Evolutionary conservation across 2,113 vertebrate genomes (phyloP), one percentile per base, ranked within the genome.

Genomic region (Perca fluviatilis): DNA sequence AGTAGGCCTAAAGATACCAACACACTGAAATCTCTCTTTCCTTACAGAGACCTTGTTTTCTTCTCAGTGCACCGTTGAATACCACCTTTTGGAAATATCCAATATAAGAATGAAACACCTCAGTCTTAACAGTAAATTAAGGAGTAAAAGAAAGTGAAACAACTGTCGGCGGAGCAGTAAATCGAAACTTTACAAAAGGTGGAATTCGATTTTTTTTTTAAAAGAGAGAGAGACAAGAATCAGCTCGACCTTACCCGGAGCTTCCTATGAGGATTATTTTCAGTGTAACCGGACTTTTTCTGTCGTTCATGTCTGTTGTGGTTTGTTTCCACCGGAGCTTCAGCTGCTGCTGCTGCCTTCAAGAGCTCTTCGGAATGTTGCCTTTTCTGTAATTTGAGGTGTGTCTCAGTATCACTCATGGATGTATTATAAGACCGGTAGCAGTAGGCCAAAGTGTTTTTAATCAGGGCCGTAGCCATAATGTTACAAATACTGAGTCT

Each of bases 211-310:
- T 33, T 54, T n/a, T n/a, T n/a, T n/a, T n/a, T n/a, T n/a, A 6
- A 51, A 19, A 18, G 4, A 1, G 9, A 13, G 1, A 33, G 27
- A 27, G 27, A 27, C 27, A n/a, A 19, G 21, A 49, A 61, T 2
- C 21, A 11, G 47, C 0, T n/a, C 7, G 15, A 14, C 11, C 82
- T 93, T 89, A 95, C 95, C 94, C 94, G 2, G 95, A 94, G 83
- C 88, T 93, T 58, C 95, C 95, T 30, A 95, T 90, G 57, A 95
- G 86, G 74, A 95, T 88, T 2, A 94, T 33, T 86, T 95, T 96
- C 65, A 95, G 62, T 10, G 87, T 89, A 1, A 82, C 60, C 0
- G 90, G 54, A 25, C 49, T 71, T 14, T 66, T 88, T 71, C 69
- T 74, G 8, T 74, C 77, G 12, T n/a, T 78, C 92, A 91, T 92